Base-by-base conservation (phyloP, 2,888 invertebrate species). In the Leptura quadrifasciata region DNA sequence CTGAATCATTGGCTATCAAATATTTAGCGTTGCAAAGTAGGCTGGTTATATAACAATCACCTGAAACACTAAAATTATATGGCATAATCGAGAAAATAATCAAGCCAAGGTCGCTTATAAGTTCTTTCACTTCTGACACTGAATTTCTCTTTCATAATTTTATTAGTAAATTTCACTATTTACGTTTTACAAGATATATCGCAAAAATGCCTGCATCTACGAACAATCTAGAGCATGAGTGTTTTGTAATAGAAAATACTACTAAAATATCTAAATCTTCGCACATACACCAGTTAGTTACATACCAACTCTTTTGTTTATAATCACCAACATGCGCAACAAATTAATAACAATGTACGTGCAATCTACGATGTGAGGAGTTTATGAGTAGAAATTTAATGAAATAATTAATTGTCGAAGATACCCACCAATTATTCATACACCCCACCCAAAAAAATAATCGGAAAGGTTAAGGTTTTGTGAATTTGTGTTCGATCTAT, bases 121-220 rank as follows among this genome's bases (percentile, higher is more conserved):
- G 87, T 87, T 87, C 86, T 87, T 86, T 87, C 86, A 87, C 87
- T 87, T 87, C 80, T 87, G 86, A 82, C 86, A 87, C 76, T 87
- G 87, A 87, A 87, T 85, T 86, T 86, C 83, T 76, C 84, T 86
- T 84, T 85, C 82, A 77, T 80, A 77, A 80, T 72, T 67, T 76
- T 27, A 35, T 47, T 68, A 61, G 71, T 67, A 39, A 77, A 74
- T 75, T 77, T 74, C 77, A 64, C 77, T 77, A 69, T 63, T 21
- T 60, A 31, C 65, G 21, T 54, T 31, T 27, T 27, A 52, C 24
- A 60, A 71, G 60, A 39, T 71, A 69, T 69, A 71, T 58, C 39
- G 69, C 69, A 58, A 69, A 69, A 24, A 52, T 61, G 18, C 27
- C 61, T 47, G 71, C 61, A 47, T 71, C 71, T 61, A 61, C 2